phyloP scores from a whole-genome alignment of 1,140 invertebrate species.

The Elymnias hypermnestra region DNA sequence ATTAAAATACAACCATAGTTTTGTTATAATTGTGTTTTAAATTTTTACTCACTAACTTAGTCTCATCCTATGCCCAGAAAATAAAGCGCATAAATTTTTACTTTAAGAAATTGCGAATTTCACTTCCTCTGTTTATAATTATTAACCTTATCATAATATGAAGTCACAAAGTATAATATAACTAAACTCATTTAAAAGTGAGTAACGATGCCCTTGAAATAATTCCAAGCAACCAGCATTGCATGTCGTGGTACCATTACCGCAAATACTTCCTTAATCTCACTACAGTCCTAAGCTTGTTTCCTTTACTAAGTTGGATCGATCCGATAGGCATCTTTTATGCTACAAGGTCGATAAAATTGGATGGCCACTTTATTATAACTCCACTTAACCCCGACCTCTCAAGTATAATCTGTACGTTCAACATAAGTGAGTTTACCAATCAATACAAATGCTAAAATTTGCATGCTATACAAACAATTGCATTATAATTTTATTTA shows the following conservation, averaged over 20 bases:
- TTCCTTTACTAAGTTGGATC: neutral
- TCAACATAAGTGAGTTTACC: neutral
- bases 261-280: slow-evolving; percentile 1
- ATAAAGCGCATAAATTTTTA: too few species aligned
- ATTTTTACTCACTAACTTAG: too few species aligned
- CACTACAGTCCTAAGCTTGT: neutral
- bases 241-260: neutral
- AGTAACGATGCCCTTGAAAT: neutral
- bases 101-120: neutral
- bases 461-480: too few species aligned
- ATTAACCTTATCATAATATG: too few species aligned
- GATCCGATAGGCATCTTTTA: neutral
- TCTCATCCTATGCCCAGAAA: too few species aligned
- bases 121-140: too few species aligned
- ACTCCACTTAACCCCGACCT: neutral
- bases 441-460: too few species aligned
- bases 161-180: too few species aligned
- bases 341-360: slow-evolving; percentile 1
- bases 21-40: too few species aligned
- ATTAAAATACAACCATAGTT: too few species aligned
- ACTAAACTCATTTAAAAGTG: too few species aligned
- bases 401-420: neutral
- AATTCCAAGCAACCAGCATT: neutral
- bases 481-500: too few species aligned
- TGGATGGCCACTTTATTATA: slow-evolving; percentile 3